phyloP scores from a whole-genome alignment of 2,888 invertebrate species.

The Plemyria rubiginata region DNA sequence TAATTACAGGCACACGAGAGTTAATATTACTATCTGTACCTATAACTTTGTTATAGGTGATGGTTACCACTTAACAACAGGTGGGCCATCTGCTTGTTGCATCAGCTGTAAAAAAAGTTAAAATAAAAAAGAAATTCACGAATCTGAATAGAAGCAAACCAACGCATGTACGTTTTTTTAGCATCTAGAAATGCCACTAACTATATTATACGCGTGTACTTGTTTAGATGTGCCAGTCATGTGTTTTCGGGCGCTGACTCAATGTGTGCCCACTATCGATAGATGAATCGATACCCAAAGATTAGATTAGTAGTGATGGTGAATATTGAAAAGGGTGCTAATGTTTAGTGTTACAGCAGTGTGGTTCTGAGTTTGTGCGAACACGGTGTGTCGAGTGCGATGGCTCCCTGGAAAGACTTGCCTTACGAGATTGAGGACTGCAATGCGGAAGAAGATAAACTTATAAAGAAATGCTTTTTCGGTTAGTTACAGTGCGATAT shows the following conservation, averaged over 20 bases:
- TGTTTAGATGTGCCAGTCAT: slow-evolving; percentile 21
- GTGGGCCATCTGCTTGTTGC: no score
- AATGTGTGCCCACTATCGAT: slow-evolving; percentile 30
- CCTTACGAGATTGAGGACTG: slow-evolving; percentile 70
- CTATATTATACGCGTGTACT: neutral
- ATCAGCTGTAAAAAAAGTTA: no score
- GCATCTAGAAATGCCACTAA: no score
- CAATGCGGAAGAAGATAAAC: slow-evolving; percentile 67
- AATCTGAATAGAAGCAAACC: no score
- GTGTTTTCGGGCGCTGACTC: slow-evolving; percentile 21
- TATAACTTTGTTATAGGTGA: no score
- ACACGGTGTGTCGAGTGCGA: slow-evolving; percentile 38
- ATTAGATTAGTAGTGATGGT: slow-evolving; percentile 54
- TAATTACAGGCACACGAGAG: no score
- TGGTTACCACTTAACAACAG: no score
- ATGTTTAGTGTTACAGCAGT: slow-evolving; percentile 48
- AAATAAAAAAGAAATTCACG: no score
- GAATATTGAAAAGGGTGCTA: slow-evolving; percentile 55
- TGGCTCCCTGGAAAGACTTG: slow-evolving; percentile 68
- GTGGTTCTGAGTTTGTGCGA: slow-evolving; percentile 30
- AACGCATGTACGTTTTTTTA: no score
- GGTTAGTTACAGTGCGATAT: slow-evolving; percentile 58
- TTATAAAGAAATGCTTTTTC: slow-evolving; percentile 70
- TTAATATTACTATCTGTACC: no score
- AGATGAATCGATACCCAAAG: slow-evolving; percentile 57